These are phyloP conservation scores for Lasioglossum figueresi DNA, from an alignment of 2,888 invertebrate genomes.

Conservation along the genomic window DNA sequence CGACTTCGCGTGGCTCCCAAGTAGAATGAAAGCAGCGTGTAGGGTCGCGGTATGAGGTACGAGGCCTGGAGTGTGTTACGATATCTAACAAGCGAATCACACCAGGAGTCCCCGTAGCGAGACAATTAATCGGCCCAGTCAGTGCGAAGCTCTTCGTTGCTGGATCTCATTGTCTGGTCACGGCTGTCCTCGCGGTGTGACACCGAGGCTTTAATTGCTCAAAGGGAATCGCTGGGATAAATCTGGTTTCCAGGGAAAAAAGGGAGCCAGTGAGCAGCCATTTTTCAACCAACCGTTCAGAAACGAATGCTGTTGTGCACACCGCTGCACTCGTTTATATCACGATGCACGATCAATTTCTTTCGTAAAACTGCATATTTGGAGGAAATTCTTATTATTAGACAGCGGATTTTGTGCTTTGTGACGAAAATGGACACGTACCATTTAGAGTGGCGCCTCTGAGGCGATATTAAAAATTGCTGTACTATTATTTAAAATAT, in stretches of 20 bases:
- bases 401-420: too few relatives aligned
- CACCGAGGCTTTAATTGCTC: conserved; percentile 47
- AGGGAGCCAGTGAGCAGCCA: conserved; percentile 32
- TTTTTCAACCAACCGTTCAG: conserved; percentile 13
- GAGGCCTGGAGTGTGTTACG: conserved; percentile 33
- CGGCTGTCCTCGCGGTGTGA: conserved; percentile 52
- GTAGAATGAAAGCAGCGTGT: neutral
- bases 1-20: neutral
- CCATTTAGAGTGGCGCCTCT: too few relatives aligned
- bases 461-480: too few relatives aligned
- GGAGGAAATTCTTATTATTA: too few relatives aligned
- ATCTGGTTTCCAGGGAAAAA: neutral
- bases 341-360: too few relatives aligned
- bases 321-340: too few relatives aligned
- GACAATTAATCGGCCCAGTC: conserved; percentile 68
- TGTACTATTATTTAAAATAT: too few relatives aligned
- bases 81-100: conserved; percentile 50
- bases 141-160: conserved; percentile 58
- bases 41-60: neutral
- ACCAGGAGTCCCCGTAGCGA: conserved; percentile 44
- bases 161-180: conserved; percentile 54
- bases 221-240: conserved; percentile 1
- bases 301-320: neutral
- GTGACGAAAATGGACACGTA: too few relatives aligned
- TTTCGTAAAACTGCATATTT: too few relatives aligned